phyloP scores from a whole-genome alignment of 1,140 invertebrate genomes.

The Panulirus ornatus region DNA sequence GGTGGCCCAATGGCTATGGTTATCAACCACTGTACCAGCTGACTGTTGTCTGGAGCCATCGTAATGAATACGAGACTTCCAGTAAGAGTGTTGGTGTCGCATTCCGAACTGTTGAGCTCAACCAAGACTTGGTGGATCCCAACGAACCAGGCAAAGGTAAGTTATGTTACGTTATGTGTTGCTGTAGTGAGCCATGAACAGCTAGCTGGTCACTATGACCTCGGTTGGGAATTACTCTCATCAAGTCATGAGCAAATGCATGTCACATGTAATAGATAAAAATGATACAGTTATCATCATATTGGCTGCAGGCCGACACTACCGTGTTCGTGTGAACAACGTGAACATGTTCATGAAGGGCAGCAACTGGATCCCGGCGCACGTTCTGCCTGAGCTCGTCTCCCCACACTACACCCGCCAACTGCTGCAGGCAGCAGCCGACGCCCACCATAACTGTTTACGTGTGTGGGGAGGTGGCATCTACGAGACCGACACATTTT shows the following conservation, averaged over 20 bases:
- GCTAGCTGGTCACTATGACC: too few relatives aligned
- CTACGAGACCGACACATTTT: slow-evolving; percentile 96
- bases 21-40: slow-evolving; percentile 88
- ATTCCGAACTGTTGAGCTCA: slow-evolving; percentile 89
- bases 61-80: slow-evolving; percentile 76
- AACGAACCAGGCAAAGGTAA: slow-evolving; percentile 66
- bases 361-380: slow-evolving; percentile 95
- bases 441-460: slow-evolving; percentile 95
- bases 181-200: too few relatives aligned
- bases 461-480: slow-evolving; percentile 98
- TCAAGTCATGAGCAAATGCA: background rate
- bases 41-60: slow-evolving; percentile 78
- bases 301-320: slow-evolving; percentile 66
- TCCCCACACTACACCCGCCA: slow-evolving; percentile 79
- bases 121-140: slow-evolving; percentile 79
- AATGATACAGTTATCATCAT: too few relatives aligned
- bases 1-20: slow-evolving; percentile 98
- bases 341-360: slow-evolving; percentile 96
- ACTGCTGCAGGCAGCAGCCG: slow-evolving; percentile 86
- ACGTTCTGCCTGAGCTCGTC: slow-evolving; percentile 90
- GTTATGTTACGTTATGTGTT: too few relatives aligned
- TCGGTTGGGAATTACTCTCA: background rate
- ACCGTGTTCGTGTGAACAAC: slow-evolving; percentile 89
- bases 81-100: slow-evolving; percentile 83
- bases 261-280: too few relatives aligned